Evolutionary conservation across 2,888 invertebrate genomes (phyloP).

Genomic region (Pimpla rufipes): DNA sequence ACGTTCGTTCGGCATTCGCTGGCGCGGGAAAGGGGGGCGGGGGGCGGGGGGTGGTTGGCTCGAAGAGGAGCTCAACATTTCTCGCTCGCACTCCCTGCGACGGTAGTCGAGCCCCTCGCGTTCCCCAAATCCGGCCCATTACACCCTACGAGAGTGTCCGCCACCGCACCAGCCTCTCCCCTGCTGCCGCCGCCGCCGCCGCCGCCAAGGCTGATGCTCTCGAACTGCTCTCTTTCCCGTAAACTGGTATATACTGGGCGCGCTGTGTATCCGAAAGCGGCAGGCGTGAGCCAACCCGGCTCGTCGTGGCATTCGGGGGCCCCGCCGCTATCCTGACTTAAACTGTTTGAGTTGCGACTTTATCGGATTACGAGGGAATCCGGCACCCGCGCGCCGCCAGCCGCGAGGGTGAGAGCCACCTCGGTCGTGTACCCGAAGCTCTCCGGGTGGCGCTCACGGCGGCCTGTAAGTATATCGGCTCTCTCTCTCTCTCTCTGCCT

Average conservation of each 20-base stretch:
- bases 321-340: constrained; percentile 77
- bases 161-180: constrained; percentile 65
- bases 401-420: constrained; percentile 67
- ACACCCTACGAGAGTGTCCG: constrained; percentile 73
- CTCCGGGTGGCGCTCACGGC: not conserved
- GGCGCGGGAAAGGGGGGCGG: not conserved
- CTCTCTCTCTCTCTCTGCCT: not conserved
- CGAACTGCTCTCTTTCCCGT: not conserved
- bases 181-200: not conserved
- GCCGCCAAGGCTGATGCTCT: not conserved
- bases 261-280: not conserved
- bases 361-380: constrained; percentile 81
- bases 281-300: not conserved
- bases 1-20: constrained; percentile 62
- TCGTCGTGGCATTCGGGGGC: constrained; percentile 55
- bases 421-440: constrained; percentile 71
- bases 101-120: constrained; percentile 19
- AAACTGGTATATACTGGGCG: not conserved
- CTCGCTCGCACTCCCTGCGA: constrained; percentile 46
- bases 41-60: no score
- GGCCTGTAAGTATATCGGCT: not conserved
- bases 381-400: constrained; percentile 81
- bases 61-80: constrained; percentile 3
- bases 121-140: constrained; percentile 77
- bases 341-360: constrained; percentile 84